phyloP scores from a whole-genome alignment of 2,797 vertebrate genomes.

The Gila robusta region DNA sequence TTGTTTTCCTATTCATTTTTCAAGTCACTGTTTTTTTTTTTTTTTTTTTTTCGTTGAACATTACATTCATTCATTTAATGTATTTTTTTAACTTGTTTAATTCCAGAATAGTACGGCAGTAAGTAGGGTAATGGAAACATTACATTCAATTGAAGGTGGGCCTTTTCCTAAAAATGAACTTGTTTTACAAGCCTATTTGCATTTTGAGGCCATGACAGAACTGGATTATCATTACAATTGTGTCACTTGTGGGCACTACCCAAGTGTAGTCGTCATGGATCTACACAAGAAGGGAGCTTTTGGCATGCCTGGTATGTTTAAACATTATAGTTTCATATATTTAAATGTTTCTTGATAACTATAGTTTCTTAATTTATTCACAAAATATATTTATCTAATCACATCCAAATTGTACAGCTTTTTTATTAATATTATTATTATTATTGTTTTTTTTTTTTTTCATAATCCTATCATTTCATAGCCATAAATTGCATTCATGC shows the following conservation, averaged over 20 bases:
- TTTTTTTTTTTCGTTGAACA: too few relatives aligned
- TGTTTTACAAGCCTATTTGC: neutral
- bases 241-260: neutral
- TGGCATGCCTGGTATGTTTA: neutral
- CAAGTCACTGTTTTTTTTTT: neutral
- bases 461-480: too few relatives aligned
- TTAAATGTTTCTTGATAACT: neutral
- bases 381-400: too few relatives aligned
- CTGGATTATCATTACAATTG: neutral
- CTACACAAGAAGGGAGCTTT: neutral
- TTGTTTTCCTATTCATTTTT: neutral
- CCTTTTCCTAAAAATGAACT: neutral
- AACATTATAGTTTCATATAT: neutral
- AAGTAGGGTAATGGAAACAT: neutral
- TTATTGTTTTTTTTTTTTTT: too few relatives aligned
- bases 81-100: neutral
- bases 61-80: neutral
- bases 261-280: neutral
- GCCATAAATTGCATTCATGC: too few relatives aligned
- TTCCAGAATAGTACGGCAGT: neutral
- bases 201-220: neutral
- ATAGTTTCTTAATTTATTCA: too few relatives aligned
- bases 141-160: neutral
- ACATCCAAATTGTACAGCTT: too few relatives aligned
- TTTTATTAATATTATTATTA: too few relatives aligned